These are phyloP conservation scores for Leptatherina wallacei DNA, from an alignment of 2,797 vertebrate genomes.

Conservation along the genomic window DNA sequence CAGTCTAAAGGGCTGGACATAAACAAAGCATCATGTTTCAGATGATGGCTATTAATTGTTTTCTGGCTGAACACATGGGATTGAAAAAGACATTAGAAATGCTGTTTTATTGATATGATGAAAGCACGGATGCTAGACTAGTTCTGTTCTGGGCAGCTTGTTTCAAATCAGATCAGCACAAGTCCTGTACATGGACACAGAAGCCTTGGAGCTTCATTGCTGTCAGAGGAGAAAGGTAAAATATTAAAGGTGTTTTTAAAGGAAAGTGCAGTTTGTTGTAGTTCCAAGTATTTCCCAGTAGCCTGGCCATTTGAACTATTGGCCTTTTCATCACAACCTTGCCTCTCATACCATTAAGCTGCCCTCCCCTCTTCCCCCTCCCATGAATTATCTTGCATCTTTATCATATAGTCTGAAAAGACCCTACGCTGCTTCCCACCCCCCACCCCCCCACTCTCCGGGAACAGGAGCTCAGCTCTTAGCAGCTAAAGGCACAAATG, in stretches of 20 bases:
- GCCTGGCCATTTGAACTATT: conserved; percentile 39
- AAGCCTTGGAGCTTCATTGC: conserved; percentile 14
- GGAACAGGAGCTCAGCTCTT: conserved; percentile 66
- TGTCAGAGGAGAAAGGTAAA: conserved; percentile 5
- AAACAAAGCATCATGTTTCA: conserved; percentile 57
- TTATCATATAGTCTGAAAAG: conserved; percentile 66
- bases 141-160: conserved; percentile 11
- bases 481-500: conserved; percentile 59
- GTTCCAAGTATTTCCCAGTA: conserved; percentile 18
- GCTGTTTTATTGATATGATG: conserved; percentile 34
- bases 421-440: conserved; percentile 35
- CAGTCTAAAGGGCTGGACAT: conserved; percentile 25
- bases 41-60: conserved; percentile 45
- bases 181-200: not conserved
- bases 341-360: conserved; percentile 50
- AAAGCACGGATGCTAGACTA: conserved; percentile 11
- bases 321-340: conserved; percentile 39
- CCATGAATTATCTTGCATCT: conserved; percentile 64
- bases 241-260: conserved; percentile 16
- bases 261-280: conserved; percentile 8
- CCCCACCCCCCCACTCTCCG: too few species aligned
- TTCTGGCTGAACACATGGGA: conserved; percentile 37
- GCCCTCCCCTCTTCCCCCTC: conserved; percentile 1
- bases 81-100: conserved; percentile 27
- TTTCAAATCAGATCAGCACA: conserved; percentile 12